Evolutionary conservation across 1,140 invertebrate species (phyloP), one percentile per base, ranked within the genome.

Genomic region (Drosophila leontia): DNA sequence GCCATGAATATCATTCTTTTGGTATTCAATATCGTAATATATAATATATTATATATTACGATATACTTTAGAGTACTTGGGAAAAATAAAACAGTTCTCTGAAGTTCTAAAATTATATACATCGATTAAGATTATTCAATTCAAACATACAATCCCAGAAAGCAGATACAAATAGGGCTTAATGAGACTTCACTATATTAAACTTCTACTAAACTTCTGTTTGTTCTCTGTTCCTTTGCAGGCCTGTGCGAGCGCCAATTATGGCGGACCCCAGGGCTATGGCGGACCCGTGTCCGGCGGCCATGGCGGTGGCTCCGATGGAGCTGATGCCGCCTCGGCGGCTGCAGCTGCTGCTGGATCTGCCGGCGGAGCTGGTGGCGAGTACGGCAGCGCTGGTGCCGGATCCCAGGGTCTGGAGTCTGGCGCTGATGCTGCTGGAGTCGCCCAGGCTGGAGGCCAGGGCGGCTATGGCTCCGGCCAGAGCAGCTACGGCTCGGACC

Each of bases 231-330:
- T 65, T 13, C 63, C 26, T 34, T 62, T 64, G 17, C 53, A 91
- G 90, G 90, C 90, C 75, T 90, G 75, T 68, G 87, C 87, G 63
- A 76, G 82, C 56, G 87, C 87, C 53, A 79, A 82, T 63, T 63
- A 75, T 67, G 72, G 74, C 67, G 65, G 68, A 56, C 34, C 70
- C 35, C 84, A 72, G 70, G 55, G 74, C 51, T 83, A 88, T 56
- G 71, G 80, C 75, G 45, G 74, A 58, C 69, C 76, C 77, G 68
- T 65, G 50, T 56, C 87, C 34, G 74, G 68, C 15, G 70, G 78
- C 37, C 48, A 70, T 51, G 55, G 69, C 29, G 58, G 69, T 12
- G 56, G 50, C 50, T 37, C 62, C 17, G 78, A 78, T 48, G 72
- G 80, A 29, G 75, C 69, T 41, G 80, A 70, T 12, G 84, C 69